Conservation (phyloP, 2,113 vertebrate genomes). For the Thamnophis sirtalis region DNA sequence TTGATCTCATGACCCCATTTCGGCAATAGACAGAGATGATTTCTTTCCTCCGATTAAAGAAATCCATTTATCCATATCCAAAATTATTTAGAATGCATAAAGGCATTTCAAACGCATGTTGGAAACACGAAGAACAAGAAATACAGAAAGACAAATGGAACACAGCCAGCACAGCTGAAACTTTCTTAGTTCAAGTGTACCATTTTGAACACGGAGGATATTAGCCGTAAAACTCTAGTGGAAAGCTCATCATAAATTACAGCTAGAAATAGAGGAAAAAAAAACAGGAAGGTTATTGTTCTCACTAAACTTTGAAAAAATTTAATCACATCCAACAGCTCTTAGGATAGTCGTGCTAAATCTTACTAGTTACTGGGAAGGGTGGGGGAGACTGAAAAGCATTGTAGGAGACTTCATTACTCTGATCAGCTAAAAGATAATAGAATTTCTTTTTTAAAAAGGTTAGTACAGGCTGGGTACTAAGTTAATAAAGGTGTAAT, state of each 20-base stretch:
- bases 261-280: background rate
- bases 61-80: background rate
- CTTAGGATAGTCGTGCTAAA: background rate
- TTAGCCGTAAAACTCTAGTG: background rate
- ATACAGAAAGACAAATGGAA: background rate
- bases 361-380: background rate
- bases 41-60: background rate
- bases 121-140: background rate
- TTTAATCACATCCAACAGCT: background rate
- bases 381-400: background rate
- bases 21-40: background rate
- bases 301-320: background rate
- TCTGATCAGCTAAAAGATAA: background rate
- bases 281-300: background rate
- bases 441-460: background rate
- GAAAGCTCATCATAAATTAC: background rate
- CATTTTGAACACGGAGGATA: background rate
- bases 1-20: background rate
- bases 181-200: background rate
- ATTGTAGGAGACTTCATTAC: background rate
- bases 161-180: background rate
- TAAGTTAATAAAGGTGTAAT: background rate
- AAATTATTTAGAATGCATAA: background rate
- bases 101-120: background rate
- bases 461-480: background rate